phyloP scores from a whole-genome alignment of 2,113 vertebrate genomes.

The Rhadina sibilatrix region DNA sequence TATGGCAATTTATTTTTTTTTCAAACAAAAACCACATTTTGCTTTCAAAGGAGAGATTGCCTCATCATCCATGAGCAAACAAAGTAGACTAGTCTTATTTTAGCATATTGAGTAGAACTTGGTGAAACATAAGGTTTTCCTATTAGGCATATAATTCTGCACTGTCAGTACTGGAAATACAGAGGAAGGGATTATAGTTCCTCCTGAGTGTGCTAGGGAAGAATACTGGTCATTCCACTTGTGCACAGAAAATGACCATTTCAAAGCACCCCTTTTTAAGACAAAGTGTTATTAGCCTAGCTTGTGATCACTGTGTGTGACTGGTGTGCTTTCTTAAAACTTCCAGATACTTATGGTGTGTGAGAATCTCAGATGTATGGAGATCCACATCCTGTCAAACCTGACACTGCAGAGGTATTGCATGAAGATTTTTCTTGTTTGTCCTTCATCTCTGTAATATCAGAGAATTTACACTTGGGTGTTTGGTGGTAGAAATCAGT shows the following conservation, averaged over 20 bases:
- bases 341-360: accelerated
- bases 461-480: neutral
- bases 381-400: neutral
- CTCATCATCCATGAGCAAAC: neutral
- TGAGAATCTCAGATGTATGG: neutral
- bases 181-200: neutral
- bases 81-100: neutral
- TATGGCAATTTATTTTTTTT: neutral
- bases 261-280: neutral
- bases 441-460: neutral
- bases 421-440: neutral
- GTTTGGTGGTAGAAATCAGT: neutral
- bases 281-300: neutral
- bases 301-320: neutral
- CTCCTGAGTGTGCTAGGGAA: neutral
- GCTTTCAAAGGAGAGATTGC: neutral
- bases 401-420: neutral
- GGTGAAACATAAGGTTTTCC: neutral
- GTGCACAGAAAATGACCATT: neutral
- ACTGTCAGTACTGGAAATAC: neutral
- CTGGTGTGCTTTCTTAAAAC: neutral
- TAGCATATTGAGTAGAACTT: neutral
- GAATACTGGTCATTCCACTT: neutral
- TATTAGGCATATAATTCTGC: neutral
- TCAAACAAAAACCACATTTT: neutral